Evolutionary conservation across 2,113 vertebrate species (phyloP).

Genomic region (Apodemus speciosus): DNA sequence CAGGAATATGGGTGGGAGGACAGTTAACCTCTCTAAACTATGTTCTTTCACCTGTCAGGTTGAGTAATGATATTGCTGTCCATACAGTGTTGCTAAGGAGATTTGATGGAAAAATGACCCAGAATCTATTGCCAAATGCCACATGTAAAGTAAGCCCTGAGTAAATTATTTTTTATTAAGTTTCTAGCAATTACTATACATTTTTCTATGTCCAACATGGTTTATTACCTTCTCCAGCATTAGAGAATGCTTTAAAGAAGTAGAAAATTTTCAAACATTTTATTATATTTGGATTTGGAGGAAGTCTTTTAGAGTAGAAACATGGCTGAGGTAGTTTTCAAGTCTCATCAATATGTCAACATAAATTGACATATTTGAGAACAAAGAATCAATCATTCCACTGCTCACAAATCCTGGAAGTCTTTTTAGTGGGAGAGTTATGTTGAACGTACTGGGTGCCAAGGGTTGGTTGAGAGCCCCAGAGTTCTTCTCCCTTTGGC

Average conservation of each 20-base stretch:
- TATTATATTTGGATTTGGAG: background rate
- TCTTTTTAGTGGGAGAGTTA: background rate
- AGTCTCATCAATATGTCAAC: background rate
- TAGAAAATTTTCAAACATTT: background rate
- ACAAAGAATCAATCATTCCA: background rate
- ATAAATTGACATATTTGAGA: background rate
- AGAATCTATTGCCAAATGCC: background rate
- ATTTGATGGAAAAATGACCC: rapidly evolving
- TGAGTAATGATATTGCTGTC: rapidly evolving
- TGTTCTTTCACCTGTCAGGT: background rate
- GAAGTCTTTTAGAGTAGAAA: background rate
- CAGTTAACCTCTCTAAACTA: too few species aligned
- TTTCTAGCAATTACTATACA: rapidly evolving
- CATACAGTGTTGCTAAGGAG: background rate
- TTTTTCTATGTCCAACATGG: background rate
- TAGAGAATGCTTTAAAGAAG: background rate
- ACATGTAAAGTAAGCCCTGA: rapidly evolving
- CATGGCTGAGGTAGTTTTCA: background rate
- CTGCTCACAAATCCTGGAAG: background rate
- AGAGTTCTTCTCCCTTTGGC: too few species aligned
- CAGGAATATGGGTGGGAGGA: background rate
- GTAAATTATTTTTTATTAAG: background rate
- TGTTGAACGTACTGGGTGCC: too few species aligned
- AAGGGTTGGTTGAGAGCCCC: background rate
- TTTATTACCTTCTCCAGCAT: background rate